Evolutionary conservation across 2,888 invertebrate species (phyloP), one percentile per base, ranked within the genome.

Genomic region (Uloborus plumipes): DNA sequence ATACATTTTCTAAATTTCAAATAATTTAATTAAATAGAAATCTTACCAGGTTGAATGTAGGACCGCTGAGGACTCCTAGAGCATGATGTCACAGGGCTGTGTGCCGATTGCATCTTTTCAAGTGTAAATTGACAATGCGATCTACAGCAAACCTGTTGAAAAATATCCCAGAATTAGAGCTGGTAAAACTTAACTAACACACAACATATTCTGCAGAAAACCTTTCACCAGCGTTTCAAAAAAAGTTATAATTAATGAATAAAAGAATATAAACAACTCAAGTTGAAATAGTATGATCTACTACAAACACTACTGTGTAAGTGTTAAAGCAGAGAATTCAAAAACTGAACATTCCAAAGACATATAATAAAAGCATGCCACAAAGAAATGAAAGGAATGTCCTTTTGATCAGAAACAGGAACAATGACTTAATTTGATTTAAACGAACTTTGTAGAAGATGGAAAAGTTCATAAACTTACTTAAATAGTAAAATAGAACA

Each of bases 21-120:
- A 11, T 39, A 11, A 3, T 26, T 9, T 39, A 39, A 11, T 31
- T 31, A 39, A 39, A 65, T 64, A 26, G 4, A 31, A 26, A 49
- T n/a, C 65, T 65, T 70, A 81, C 81, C 81, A 22, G 81, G 58
- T 39, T 75, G 81, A 65, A 65, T 70, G 15, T 58, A 74, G n/a
- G 73, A 64, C 26, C 74, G 58, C 51, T 81, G 74, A 47, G 81
- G 74, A 26, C 81, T 70, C 18, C 49, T 49, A 16, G 71, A 58
- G 64, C 71, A 70, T 22, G 74, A 18, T 51, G 62, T 13, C 18
- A 74, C 22, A 31, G 59, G 69, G 70, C 22, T 81, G n/a, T 70
- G 74, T 13, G 31, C 62, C 53, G 81, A 81, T 58, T 81, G 67
- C 81, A 81, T 81, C 26, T 70, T 80, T 50, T 75, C 31, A 31